Evolutionary conservation across 2,888 invertebrate genomes (phyloP), one percentile per base, ranked within the genome.

Genomic region (Machimus rusticus): DNA sequence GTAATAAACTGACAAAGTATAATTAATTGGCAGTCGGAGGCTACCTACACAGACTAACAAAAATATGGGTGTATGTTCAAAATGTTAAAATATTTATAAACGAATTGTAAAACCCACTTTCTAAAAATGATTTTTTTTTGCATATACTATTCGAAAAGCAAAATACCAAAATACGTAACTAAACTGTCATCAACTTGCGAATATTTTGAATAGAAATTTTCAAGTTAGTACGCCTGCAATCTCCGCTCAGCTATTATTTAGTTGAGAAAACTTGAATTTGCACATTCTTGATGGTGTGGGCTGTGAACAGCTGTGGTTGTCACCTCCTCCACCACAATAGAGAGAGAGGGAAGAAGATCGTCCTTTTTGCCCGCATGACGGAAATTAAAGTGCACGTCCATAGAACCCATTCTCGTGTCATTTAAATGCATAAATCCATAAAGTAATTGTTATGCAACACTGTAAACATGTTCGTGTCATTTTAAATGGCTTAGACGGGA

Each of bases 321-420:
- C 74, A 74, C 34, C 74, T 34, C 74, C 31, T 31, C 6, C 23
- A 2, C n/a, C 55, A 81, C 51, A 81, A n/a, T n/a, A n/a, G n/a
- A n/a, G 4, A 46, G 14, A 14, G 43, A 43, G 6, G 12, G n/a
- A n/a, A 39, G 81, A 9, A 55, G 55, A 57, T 82, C 57, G 37
- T 34, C 34, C 31, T 34, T 82, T 82, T 82, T 82, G 85, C 31
- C 43, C n/a, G 5, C 16, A 43, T 78, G 87, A 87, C 82, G 87
- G 82, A 87, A 87, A 87, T 87, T 87, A 87, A 87, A 87, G 86
- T 87, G 87, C 87, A 87, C 87, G 86, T 87, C 79, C 86, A 78
- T 82, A 77, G 46, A 46, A 85, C 57, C 82, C 87, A 86, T 85
- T 86, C 78, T 87, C 79, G 76, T 79, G 87, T 85, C 82, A 86